Conservation (phyloP, 2,113 vertebrate species). For the Strix uralensis region DNA sequence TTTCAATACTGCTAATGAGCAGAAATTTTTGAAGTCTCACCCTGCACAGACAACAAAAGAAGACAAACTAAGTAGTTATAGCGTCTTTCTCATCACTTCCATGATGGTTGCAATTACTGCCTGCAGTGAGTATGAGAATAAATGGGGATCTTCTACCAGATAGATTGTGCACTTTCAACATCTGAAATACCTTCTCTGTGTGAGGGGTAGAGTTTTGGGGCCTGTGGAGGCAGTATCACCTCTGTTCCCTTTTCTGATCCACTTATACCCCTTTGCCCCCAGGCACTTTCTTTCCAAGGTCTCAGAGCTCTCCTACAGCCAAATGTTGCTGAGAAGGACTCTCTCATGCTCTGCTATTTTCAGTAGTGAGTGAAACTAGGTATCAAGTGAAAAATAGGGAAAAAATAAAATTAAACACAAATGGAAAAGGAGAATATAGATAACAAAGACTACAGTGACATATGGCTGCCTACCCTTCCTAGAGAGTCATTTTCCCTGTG, state of each 20-base stretch:
- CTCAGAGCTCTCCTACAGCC: not conserved
- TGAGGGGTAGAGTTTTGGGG: not conserved
- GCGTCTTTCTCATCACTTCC: not conserved
- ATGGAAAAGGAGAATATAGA: not conserved
- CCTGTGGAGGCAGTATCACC: not conserved
- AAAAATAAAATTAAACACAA: not conserved
- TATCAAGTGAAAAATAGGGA: not conserved
- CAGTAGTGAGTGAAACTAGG: not conserved
- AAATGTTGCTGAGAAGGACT: not conserved
- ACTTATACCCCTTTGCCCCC: rapidly evolving
- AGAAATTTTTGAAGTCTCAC: not conserved
- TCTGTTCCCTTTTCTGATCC: not conserved
- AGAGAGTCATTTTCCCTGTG: not conserved
- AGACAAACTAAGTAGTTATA: not conserved
- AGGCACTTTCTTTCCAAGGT: not conserved
- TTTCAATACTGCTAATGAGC: constrained; percentile 15
- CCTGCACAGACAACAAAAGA: not conserved
- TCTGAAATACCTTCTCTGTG: not conserved
- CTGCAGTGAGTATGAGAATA: not conserved
- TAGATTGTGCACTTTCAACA: not conserved
- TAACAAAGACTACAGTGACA: not conserved
- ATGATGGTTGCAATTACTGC: not conserved
- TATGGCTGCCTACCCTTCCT: not conserved
- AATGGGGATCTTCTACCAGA: not conserved
- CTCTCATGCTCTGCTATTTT: not conserved